A percentile compares a stretch with the other conserved stretches of the same genome.
Conservation (phyloP, 1,140 invertebrate genomes). For the Cardiocondyla obscurior region DNA sequence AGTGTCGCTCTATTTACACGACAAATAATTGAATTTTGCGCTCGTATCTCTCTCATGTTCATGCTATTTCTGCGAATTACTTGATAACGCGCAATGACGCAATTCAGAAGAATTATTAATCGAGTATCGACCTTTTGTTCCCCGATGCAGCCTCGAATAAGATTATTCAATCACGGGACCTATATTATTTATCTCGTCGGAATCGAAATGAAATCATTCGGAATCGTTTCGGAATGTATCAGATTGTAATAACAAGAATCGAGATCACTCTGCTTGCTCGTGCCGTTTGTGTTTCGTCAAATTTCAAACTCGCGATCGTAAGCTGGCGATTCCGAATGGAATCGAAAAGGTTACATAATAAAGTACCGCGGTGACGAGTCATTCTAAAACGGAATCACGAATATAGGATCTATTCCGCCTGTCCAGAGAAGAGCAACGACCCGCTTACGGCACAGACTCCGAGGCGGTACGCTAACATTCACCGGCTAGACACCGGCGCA, state of each 20-base stretch:
- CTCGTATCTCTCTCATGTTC: conserved; percentile 9
- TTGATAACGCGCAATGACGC: neutral
- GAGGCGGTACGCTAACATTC: conserved; percentile 62
- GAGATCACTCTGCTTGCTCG: too few species aligned
- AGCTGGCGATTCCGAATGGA: too few species aligned
- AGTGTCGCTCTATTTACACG: neutral
- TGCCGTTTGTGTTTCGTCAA: too few species aligned
- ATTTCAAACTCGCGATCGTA: too few species aligned
- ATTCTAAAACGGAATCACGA: conserved; percentile 1
- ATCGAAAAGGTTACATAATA: too few species aligned
- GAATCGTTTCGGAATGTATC: too few species aligned
- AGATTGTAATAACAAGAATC: too few species aligned
- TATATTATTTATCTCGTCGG: too few species aligned
- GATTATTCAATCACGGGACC: too few species aligned
- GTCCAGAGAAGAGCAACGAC: conserved; percentile 62
- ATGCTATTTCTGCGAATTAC: conserved; percentile 3
- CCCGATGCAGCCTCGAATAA: neutral
- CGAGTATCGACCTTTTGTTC: neutral
- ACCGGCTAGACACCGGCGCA: conserved; percentile 50
- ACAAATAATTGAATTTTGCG: conserved; percentile 35
- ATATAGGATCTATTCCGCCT: neutral
- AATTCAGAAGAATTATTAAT: too few species aligned
- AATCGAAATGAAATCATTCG: too few species aligned
- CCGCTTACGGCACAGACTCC: conserved; percentile 32
- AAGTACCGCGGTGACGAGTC: too few species aligned